Percentiles rank a stretch among this genome's conserved stretches.
Conservation (phyloP, 2,888 invertebrate species). For the Boloria selene region DNA sequence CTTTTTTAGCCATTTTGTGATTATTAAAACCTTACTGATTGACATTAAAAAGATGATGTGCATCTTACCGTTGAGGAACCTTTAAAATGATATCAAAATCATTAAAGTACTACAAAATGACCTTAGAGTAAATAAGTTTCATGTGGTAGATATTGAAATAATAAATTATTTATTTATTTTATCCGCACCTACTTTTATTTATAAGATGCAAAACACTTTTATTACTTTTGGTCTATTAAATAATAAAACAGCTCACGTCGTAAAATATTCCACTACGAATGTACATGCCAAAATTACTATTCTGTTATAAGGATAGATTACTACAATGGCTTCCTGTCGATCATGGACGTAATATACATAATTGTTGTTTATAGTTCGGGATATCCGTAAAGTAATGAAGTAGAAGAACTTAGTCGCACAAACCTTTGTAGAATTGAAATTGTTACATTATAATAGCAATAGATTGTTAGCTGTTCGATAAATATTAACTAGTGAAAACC, state of each 20-base stretch:
- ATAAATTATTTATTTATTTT: too few species aligned
- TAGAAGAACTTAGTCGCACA: conserved; percentile 4
- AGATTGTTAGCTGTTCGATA: not conserved
- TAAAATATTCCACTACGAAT: conserved; percentile 5
- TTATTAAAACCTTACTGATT: too few species aligned
- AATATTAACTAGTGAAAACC: too few species aligned
- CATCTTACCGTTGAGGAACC: too few species aligned
- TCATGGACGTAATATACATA: conserved; percentile 16
- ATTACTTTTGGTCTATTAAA: not conserved
- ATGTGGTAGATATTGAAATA: too few species aligned
- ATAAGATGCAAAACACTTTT: not conserved
- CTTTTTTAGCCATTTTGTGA: too few species aligned
- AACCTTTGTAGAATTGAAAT: conserved; percentile 12
- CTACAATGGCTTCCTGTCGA: conserved; percentile 41
- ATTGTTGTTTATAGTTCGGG: conserved; percentile 21
- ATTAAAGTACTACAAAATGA: too few species aligned
- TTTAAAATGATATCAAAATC: too few species aligned
- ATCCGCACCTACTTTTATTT: too few species aligned
- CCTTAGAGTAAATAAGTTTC: too few species aligned
- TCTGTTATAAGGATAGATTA: conserved; percentile 40
- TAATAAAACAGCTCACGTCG: not conserved
- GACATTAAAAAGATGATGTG: too few species aligned
- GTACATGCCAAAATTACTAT: conserved; percentile 18
- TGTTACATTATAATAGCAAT: conserved; percentile 4
- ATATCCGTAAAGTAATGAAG: conserved; percentile 14